Evolutionary conservation across 2,113 vertebrate genomes (phyloP), one percentile per base, ranked within the genome.

Genomic region (Mustela lutreola): DNA sequence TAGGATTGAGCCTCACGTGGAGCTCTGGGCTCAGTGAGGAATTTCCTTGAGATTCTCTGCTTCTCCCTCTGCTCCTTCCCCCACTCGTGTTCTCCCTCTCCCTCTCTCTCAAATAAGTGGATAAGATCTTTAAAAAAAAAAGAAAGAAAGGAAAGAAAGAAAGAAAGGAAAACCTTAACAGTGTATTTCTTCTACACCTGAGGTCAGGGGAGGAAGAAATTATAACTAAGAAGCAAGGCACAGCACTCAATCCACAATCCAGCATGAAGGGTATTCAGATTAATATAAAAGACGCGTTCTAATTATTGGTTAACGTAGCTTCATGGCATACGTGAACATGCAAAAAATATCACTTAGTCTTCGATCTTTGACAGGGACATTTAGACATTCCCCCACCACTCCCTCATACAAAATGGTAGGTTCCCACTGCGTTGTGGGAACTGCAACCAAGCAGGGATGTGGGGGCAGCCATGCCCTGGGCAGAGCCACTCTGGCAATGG

Each of bases 251-350:
- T 11, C 28, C 18, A 48, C 11, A 75, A 80, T 50, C 15, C 92
- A 89, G 33, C 48, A 31, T 60, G 79, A 89, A 86, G 19, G 50
- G 0, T 65, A 58, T 92, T 45, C 12, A 45, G 65, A 82, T 94
- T 63, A 50, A 78, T 88, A 92, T 82, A 11, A 95, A 88, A 96
- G 56, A 21, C 11, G 60, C 36, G 19, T 11, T 89, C 26, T 91
- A 58, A 87, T 80, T 76, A 82, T 33, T 73, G 81, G 50, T 56
- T 91, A 82, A 75, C 85, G 33, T 31, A 65, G 18, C 36, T 79
- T 56, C 22, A 16, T 31, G 82, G 85, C 42, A 31, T 36, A 11
- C 53, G 42, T 67, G 89, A 80, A 36, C 28, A 65, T 5, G 26
- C 63, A 80, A 56, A 80, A 56, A 75, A 11, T 28, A 22, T 11